phyloP scores from a whole-genome alignment of 2,797 vertebrate species.

The Enteromius unitaeniatus region DNA sequence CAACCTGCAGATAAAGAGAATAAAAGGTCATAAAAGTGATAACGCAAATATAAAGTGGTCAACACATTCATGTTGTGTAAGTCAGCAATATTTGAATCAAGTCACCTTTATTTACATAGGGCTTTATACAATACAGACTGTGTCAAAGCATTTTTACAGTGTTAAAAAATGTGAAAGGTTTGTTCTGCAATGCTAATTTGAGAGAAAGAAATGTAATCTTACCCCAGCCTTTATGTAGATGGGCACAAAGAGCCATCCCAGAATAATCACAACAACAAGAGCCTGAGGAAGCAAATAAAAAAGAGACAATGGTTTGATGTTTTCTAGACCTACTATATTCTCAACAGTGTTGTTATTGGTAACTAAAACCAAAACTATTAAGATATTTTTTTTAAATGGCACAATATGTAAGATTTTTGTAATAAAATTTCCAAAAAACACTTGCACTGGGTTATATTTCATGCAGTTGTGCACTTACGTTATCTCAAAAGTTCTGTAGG shows the following conservation, averaged over 20 bases:
- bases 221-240: conserved; percentile 95
- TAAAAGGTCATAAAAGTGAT: background rate
- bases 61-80: background rate
- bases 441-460: no score
- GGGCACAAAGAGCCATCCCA: conserved; percentile 96
- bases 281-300: conserved; percentile 76
- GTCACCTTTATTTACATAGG: background rate
- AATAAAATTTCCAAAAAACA: no score
- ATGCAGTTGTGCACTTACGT: no score
- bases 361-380: background rate
- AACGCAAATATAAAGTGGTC: background rate
- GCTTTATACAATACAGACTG: background rate
- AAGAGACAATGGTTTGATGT: background rate
- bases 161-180: background rate
- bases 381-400: background rate
- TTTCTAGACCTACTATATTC: background rate
- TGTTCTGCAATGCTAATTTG: background rate
- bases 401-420: no score
- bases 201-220: conserved; percentile 61
- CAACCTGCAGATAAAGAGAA: conserved; percentile 77
- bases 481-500: no score
- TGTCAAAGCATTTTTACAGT: background rate
- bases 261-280: conserved; percentile 85
- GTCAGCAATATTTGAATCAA: background rate
- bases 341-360: background rate